Base-by-base conservation (phyloP, 2,113 vertebrate genomes). In the Turnix velox region DNA sequence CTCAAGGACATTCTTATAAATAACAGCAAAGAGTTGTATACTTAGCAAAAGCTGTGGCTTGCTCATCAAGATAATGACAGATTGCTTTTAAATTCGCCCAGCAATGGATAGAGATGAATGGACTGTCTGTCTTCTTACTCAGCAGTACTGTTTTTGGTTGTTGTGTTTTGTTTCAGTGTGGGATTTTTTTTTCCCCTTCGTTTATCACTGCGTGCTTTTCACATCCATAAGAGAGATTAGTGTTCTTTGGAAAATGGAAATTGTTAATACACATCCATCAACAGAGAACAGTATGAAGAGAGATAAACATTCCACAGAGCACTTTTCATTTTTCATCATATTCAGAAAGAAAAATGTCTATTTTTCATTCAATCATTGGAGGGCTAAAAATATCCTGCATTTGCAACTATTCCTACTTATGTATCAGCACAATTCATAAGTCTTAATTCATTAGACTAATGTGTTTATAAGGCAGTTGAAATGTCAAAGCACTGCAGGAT, bases 381-480 rank as follows among this genome's bases (percentile, higher is more conserved):
- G 77, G 48, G 69, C 84, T 98, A 97, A 98, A 97, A 97, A 95
- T 95, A 97, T 68, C 78, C 76, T 91, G 35, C 84, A 71, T 85
- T 96, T 97, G 80, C 94, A 96, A 95, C 88, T 91, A 39, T 96
- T 94, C 72, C 91, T 97, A 54, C 94, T 96, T 98, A 96, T 97
- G 80, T 94, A 97, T 97, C 97, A 98, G 97, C 94, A 97, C 93
- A 97, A 98, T 98, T 97, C 96, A 96, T 98, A 98, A 98, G 97
- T 98, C 97, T 97, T 98, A 97, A 98, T 98, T 99, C 98, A 99
- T 99, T 99, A 99, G 97, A 98, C 98, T 99, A 99, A 99, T 98
- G 98, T 99, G 98, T 99, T 99, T 98, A 98, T 98, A 98, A 99
- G 98, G 98, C 98, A 98, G 98, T 98, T 98, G 98, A 99, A 99